These are phyloP conservation scores for Poeciliopsis turrubarensis DNA, from an alignment of 2,113 vertebrate genomes.

Conservation along the genomic window DNA sequence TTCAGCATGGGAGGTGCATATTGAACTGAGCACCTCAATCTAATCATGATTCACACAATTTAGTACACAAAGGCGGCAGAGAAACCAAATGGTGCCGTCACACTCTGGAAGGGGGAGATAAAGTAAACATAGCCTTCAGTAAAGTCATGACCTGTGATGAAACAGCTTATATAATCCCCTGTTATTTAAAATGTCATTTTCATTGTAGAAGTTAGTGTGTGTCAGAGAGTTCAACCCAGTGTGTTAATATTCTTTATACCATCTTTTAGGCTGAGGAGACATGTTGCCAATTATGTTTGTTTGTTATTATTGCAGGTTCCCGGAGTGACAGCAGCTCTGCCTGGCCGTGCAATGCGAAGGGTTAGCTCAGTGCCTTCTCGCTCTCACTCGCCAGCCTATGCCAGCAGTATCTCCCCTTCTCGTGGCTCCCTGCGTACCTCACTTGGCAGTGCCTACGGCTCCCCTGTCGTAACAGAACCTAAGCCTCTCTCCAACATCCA, in stretches of 20 bases:
- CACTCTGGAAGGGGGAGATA: slow-evolving; percentile 6
- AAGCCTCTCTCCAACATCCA: slow-evolving; percentile 85
- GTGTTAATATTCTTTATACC: slow-evolving; percentile 10
- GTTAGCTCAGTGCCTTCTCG: slow-evolving; percentile 96
- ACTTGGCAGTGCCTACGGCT: slow-evolving; percentile 86
- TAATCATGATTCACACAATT: slow-evolving; percentile 45
- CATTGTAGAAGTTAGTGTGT: background rate
- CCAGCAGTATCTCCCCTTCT: slow-evolving; percentile 87
- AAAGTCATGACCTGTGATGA: slow-evolving; percentile 42
- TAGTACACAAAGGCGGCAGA: slow-evolving; percentile 43
- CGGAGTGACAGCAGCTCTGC: slow-evolving; percentile 61
- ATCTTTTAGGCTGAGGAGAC: background rate
- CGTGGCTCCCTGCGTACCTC: slow-evolving; percentile 89
- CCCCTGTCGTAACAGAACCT: slow-evolving; percentile 86
- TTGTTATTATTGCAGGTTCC: slow-evolving; percentile 67
- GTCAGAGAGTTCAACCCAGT: background rate
- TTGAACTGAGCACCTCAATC: slow-evolving; percentile 10
- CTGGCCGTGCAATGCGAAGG: slow-evolving; percentile 88
- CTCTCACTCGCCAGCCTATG: slow-evolving; percentile 92
- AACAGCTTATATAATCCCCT: slow-evolving; percentile 29
- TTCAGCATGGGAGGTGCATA: slow-evolving; percentile 36
- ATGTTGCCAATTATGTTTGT: slow-evolving; percentile 5
- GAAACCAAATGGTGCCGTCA: slow-evolving; percentile 52
- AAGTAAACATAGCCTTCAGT: slow-evolving; percentile 36
- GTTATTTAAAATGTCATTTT: slow-evolving; percentile 21